Conservation (phyloP, 2,113 vertebrate genomes). For the Thamnaconus septentrionalis region DNA sequence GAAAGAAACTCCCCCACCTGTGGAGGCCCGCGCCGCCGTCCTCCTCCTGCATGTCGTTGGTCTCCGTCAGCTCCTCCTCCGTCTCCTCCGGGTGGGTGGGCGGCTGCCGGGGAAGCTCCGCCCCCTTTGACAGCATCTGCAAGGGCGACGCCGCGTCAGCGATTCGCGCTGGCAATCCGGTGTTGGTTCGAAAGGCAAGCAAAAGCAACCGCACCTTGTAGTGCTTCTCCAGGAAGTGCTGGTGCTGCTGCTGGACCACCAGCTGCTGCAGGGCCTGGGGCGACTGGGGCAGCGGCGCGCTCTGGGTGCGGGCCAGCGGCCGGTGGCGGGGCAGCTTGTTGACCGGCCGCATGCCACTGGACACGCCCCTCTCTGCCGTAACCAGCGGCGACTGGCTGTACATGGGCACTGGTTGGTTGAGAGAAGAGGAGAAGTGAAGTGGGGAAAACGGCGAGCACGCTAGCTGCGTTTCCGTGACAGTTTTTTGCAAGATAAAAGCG, state of each 20-base stretch:
- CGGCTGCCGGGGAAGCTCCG: conserved; percentile 59
- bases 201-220: conserved; percentile 44
- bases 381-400: conserved; percentile 92
- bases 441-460: background rate
- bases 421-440: background rate
- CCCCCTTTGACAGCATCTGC: conserved; percentile 66
- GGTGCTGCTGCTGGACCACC: conserved; percentile 91
- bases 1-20: conserved; percentile 28
- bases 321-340: conserved; percentile 89
- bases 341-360: conserved; percentile 79
- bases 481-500: too few species aligned
- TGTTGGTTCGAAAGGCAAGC: too few species aligned
- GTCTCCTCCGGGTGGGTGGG: conserved; percentile 71
- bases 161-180: too few species aligned
- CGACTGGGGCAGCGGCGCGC: conserved; percentile 89
- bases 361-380: conserved; percentile 83
- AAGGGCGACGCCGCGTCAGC: background rate
- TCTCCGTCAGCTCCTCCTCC: conserved; percentile 70
- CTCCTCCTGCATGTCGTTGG: conserved; percentile 72
- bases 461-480: too few species aligned
- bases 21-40: conserved; percentile 21
- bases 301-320: conserved; percentile 90
- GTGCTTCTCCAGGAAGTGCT: conserved; percentile 92
- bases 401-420: conserved; percentile 80
- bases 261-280: conserved; percentile 94